phyloP scores from a whole-genome alignment of 2,888 invertebrate species.

The Sesamia inferens region DNA sequence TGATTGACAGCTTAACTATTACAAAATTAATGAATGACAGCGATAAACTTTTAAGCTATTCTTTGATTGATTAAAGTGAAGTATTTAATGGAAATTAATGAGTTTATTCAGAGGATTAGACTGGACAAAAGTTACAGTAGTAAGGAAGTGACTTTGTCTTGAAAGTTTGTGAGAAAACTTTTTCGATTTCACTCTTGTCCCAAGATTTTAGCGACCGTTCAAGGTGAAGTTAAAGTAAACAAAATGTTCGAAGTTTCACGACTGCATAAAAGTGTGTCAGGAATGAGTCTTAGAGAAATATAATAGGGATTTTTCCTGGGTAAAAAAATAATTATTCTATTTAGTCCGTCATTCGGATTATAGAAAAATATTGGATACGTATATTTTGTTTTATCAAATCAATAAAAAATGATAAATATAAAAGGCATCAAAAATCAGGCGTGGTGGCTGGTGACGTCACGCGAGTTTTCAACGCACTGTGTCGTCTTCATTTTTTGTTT shows the following conservation, averaged over 20 bases:
- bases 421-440: too few relatives aligned
- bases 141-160: constrained; percentile 44
- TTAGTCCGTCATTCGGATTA: too few relatives aligned
- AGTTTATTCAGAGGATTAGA: constrained; percentile 25
- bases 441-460: too few relatives aligned
- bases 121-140: constrained; percentile 32
- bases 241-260: constrained; percentile 52
- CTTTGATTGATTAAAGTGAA: constrained; percentile 42
- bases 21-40: constrained; percentile 26
- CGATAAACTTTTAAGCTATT: constrained; percentile 26
- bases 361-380: too few relatives aligned
- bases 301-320: too few relatives aligned
- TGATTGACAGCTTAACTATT: not conserved
- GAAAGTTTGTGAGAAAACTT: constrained; percentile 57
- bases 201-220: constrained; percentile 47
- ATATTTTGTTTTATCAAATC: too few relatives aligned
- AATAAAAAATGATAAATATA: too few relatives aligned
- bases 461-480: too few relatives aligned
- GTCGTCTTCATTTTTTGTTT: too few relatives aligned
- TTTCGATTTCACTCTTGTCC: constrained; percentile 65
- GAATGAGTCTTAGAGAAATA: too few relatives aligned
- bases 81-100: constrained; percentile 36
- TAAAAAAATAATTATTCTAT: too few relatives aligned
- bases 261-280: constrained; percentile 27
- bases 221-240: constrained; percentile 52